Percentiles rank a stretch among this genome's conserved stretches.
Conservation (phyloP, 1,140 invertebrate species). For the Bathynomus jamesi region DNA sequence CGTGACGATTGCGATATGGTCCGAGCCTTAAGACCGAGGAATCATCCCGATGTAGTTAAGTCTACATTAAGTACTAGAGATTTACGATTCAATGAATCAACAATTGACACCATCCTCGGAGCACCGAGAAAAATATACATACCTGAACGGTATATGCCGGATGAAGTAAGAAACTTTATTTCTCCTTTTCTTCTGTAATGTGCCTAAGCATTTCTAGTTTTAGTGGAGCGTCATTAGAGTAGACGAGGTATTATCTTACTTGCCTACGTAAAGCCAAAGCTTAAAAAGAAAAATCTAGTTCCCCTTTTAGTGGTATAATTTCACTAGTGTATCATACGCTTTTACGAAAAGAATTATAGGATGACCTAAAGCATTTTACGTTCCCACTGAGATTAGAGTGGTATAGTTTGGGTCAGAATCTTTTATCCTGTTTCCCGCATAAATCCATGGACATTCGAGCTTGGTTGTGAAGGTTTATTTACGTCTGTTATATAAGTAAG, state of each 20-base stretch:
- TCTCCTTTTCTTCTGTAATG: neutral
- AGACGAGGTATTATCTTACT: neutral
- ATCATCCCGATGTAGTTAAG: slow-evolving; percentile 71
- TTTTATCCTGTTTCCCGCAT: too few relatives aligned
- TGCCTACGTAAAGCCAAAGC: slow-evolving; percentile 9
- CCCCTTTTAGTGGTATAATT: too few relatives aligned
- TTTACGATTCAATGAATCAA: slow-evolving; percentile 60
- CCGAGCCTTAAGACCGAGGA: slow-evolving; percentile 56
- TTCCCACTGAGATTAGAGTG: too few relatives aligned
- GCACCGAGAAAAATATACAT: slow-evolving; percentile 84
- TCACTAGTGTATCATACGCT: too few relatives aligned
- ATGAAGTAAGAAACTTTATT: slow-evolving; percentile 53
- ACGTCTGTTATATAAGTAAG: too few relatives aligned
- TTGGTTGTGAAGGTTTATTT: too few relatives aligned
- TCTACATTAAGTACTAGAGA: slow-evolving; percentile 61
- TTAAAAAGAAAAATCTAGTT: too few relatives aligned
- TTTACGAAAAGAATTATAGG: too few relatives aligned
- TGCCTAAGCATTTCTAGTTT: neutral
- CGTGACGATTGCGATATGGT: slow-evolving; percentile 80
- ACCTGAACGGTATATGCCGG: slow-evolving; percentile 82
- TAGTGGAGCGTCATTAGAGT: neutral
- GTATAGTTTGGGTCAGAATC: too few relatives aligned
- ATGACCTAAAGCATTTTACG: too few relatives aligned
- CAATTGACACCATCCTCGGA: slow-evolving; percentile 72
- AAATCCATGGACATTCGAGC: too few relatives aligned